Conservation (phyloP, 2,797 vertebrate genomes). For the Pseudotriccus pelzelni region DNA sequence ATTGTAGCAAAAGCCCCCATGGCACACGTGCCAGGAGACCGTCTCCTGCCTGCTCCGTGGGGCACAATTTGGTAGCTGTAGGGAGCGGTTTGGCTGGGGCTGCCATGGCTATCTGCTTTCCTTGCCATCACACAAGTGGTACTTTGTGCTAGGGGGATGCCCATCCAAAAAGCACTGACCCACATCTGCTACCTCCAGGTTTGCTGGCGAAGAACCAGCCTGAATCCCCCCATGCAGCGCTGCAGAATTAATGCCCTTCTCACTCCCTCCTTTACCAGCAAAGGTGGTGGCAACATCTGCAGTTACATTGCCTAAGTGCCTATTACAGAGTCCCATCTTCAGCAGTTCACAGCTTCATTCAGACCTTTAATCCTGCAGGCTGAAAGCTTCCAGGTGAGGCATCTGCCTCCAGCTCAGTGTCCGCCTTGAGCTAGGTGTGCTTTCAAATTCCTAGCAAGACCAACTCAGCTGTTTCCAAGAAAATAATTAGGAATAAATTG, state of each 20-base stretch:
- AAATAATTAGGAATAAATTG: neutral
- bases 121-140: neutral
- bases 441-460: neutral
- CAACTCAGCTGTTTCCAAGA: neutral
- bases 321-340: neutral
- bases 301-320: neutral
- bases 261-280: neutral
- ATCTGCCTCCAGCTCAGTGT: neutral
- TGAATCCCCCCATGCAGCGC: fast-evolving
- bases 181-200: neutral
- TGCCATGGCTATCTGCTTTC: neutral
- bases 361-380: neutral
- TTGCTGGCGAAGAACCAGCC: neutral
- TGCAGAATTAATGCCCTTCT: neutral
- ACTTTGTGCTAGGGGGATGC: neutral
- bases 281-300: neutral
- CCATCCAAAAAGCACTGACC: neutral
- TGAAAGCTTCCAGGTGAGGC: neutral
- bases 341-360: neutral
- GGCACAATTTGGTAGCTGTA: fast-evolving
- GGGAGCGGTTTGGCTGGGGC: neutral
- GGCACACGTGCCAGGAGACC: neutral
- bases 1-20: fast-evolving
- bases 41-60: neutral
- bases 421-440: neutral